Conservation (phyloP, 64 coral and sea anemone species). For the Astreopora myriophthalma region DNA sequence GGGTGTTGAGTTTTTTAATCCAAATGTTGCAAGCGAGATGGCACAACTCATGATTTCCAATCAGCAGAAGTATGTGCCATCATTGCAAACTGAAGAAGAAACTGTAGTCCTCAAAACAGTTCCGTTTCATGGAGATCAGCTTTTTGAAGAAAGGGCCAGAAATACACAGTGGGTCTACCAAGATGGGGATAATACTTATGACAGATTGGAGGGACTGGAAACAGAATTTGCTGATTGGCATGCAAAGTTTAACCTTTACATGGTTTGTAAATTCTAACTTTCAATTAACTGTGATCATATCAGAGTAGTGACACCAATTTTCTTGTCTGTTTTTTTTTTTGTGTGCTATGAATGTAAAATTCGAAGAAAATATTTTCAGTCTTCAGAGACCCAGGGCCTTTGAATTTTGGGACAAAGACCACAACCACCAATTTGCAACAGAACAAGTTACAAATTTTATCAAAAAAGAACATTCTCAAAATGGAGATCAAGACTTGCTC, state of each 20-base stretch:
- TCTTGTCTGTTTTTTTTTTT: not conserved
- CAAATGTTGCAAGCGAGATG: slow-evolving; percentile 55
- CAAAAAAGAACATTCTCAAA: too few relatives aligned
- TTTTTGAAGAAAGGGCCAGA: slow-evolving; percentile 33
- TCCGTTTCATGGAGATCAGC: slow-evolving; percentile 21
- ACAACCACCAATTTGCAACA: too few relatives aligned
- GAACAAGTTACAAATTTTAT: too few relatives aligned
- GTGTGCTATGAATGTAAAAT: too few relatives aligned
- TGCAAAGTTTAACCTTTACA: slow-evolving; percentile 19
- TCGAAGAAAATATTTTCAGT: too few relatives aligned
- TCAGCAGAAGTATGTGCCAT: slow-evolving; percentile 47
- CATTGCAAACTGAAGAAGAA: not conserved
- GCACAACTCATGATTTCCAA: slow-evolving; percentile 38
- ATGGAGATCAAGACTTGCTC: too few relatives aligned
- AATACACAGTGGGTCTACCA: slow-evolving; percentile 18
- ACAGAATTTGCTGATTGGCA: slow-evolving; percentile 53
- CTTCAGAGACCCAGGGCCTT: too few relatives aligned
- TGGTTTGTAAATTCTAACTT: slow-evolving; percentile 35
- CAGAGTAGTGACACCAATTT: not conserved
- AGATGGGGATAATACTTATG: not conserved
- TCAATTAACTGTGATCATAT: not conserved
- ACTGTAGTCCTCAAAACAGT: not conserved
- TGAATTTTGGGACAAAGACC: too few relatives aligned
- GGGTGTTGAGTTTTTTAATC: slow-evolving; percentile 15
- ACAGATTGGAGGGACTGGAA: not conserved